Evolutionary conservation across 2,888 invertebrate species (phyloP), one percentile per base, ranked within the genome.

Genomic region (Catocala nupta): DNA sequence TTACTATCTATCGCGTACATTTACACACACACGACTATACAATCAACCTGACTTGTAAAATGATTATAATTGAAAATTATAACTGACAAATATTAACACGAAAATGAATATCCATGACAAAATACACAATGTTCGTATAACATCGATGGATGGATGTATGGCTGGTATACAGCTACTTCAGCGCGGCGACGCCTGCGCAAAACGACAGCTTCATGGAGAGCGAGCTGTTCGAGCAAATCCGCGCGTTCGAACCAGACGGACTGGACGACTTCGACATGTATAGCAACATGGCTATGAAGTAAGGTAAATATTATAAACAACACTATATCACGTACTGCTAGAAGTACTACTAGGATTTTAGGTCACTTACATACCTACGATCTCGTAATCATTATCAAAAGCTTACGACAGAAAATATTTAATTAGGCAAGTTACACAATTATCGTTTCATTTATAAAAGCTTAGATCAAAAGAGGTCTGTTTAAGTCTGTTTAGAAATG

Each of bases 221-320:
- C 72, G 92, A 93, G 44, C 74, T 93, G n/a, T 90, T 92, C 54
- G 93, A 93, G 66, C 92, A 92, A 67, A 92, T 93, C 7, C 83
- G 92, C 0, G 88, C 90, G 0, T 92, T 92, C 73, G 92, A 92
- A 45, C 89, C 92, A 0, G 92, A 92, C 9, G 87, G 87, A 0
- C 80, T 93, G 3, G 92, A 93, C 10, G 91, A 91, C 55, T 90
- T 93, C 61, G 91, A 90, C 60, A 84, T 92, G 54, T 91, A 88
- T 71, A 88, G 83, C 53, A 89, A 86, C 58, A 87, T 90, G 80
- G 82, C 80, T 59, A 88, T 91, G 88, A 91, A 92, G 75, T 92
- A 73, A 91, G 84, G 91, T 92, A 49, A 83, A 83, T 67, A 48
- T 6, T n/a, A 44, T 5, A 9, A 1, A 39, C 39, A 9, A 39